A percentile compares a stretch with the other conserved stretches of the same genome.
Evolutionary conservation across 2,888 invertebrate species (phyloP).

Genomic region (Conchocele bisecta): DNA sequence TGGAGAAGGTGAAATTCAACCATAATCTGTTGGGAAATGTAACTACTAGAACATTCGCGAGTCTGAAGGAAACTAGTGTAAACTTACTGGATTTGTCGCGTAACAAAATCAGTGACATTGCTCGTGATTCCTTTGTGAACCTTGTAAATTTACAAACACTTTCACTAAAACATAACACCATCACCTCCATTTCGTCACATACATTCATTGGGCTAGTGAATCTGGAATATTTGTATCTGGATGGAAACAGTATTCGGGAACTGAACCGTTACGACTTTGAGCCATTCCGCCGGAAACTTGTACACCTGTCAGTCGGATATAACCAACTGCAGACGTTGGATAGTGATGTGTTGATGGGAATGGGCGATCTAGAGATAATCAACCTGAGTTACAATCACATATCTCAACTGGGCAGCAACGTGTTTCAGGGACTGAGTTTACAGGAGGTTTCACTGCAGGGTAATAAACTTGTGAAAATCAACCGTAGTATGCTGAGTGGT

Average conservation of each 20-base stretch:
- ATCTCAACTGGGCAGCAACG: slow-evolving; percentile 47
- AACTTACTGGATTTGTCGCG: slow-evolving; percentile 56
- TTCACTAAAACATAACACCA: slow-evolving; percentile 47
- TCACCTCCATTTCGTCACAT: slow-evolving; percentile 37
- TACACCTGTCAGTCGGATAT: slow-evolving; percentile 44
- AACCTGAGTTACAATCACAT: slow-evolving; percentile 66
- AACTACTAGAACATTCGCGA: slow-evolving; percentile 47
- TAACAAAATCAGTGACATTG: slow-evolving; percentile 53
- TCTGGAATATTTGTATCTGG: slow-evolving; percentile 50
- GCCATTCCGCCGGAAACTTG: slow-evolving; percentile 44
- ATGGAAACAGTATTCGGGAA: slow-evolving; percentile 47
- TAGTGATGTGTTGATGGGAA: slow-evolving; percentile 60
- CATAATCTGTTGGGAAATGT: slow-evolving; percentile 51
- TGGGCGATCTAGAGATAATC: slow-evolving; percentile 53
- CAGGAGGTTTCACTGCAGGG: slow-evolving; percentile 57
- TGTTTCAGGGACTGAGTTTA: slow-evolving; percentile 64
- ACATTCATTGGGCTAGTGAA: slow-evolving; percentile 57
- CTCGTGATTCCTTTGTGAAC: slow-evolving; percentile 46
- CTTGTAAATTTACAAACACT: slow-evolving; percentile 53
- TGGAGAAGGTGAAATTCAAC: slow-evolving; percentile 50
- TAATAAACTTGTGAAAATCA: slow-evolving; percentile 63
- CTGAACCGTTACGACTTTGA: slow-evolving; percentile 45
- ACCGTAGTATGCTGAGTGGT: slow-evolving; percentile 58
- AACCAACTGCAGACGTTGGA: slow-evolving; percentile 58
- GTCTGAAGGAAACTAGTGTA: slow-evolving; percentile 47